Conservation (phyloP, 1,140 invertebrate species). For the Zelostemma sp. region DNA sequence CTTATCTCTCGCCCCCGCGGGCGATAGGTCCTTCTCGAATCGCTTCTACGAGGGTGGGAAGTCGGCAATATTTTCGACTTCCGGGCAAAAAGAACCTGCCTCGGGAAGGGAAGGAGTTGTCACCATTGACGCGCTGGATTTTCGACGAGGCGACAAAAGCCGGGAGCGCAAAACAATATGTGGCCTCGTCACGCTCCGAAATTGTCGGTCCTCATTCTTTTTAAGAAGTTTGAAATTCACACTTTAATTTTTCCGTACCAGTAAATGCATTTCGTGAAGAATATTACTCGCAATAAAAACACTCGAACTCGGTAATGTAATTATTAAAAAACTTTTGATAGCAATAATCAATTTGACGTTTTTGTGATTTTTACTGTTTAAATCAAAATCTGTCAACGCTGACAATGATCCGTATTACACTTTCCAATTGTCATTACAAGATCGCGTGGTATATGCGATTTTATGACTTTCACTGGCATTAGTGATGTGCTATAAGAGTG, state of each 20-base stretch:
- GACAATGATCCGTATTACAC: background rate
- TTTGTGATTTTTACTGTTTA: no score
- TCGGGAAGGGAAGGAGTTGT: slow-evolving; percentile 44
- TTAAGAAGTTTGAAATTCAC: no score
- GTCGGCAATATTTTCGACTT: slow-evolving; percentile 67
- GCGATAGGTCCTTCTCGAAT: slow-evolving; percentile 26
- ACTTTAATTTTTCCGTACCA: no score
- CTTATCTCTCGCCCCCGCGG: slow-evolving; percentile 61
- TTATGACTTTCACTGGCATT: slow-evolving; percentile 48
- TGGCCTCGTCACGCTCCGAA: slow-evolving; percentile 57
- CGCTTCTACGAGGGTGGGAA: slow-evolving; percentile 49
- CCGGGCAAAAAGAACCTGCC: slow-evolving; percentile 48
- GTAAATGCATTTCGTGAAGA: no score
- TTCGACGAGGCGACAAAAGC: slow-evolving; percentile 18
- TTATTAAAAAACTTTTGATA: no score
- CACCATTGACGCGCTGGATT: slow-evolving; percentile 12
- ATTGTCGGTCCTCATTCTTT: no score
- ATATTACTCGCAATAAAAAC: no score
- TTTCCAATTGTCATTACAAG: background rate
- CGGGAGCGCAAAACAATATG: slow-evolving; percentile 64
- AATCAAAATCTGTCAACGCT: no score
- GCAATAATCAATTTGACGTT: no score
- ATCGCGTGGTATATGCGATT: slow-evolving; percentile 14
- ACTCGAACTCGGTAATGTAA: no score
- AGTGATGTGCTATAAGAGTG: slow-evolving; percentile 39